A percentile compares a stretch with the other conserved stretches of the same genome.
Conservation (phyloP, 2,113 vertebrate genomes). For the Myanophis thanlyinensis region DNA sequence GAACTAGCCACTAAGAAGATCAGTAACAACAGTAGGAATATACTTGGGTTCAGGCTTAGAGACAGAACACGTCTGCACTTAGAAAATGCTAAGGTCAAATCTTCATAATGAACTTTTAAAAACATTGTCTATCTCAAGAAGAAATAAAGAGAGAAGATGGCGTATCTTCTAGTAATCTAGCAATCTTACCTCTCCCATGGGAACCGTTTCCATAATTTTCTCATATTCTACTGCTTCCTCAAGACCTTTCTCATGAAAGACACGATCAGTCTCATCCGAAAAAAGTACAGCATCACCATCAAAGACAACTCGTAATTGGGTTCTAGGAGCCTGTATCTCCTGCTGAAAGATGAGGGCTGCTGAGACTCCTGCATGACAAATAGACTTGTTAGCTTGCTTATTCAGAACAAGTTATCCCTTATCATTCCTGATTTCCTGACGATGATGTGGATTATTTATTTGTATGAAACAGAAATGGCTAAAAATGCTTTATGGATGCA, state of each 20-base stretch:
- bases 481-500: neutral
- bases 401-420: neutral
- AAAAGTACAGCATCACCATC: slow-evolving; percentile 67
- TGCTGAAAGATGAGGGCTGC: slow-evolving; percentile 66
- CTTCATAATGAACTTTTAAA: neutral
- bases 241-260: slow-evolving; percentile 64
- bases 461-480: too few species aligned
- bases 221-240: slow-evolving; percentile 52
- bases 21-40: neutral
- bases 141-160: neutral
- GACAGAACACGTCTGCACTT: neutral
- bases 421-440: neutral
- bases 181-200: slow-evolving; percentile 58
- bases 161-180: neutral
- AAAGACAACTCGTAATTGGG: slow-evolving; percentile 59
- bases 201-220: slow-evolving; percentile 50
- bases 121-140: neutral
- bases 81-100: neutral
- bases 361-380: slow-evolving; percentile 63
- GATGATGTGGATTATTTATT: neutral
- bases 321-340: slow-evolving; percentile 44
- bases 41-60: neutral
- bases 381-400: neutral
- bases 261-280: slow-evolving; percentile 45
- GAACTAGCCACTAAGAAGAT: neutral